Percentiles rank a stretch among this genome's conserved stretches.
These are phyloP conservation scores for Galaxias olidus DNA, from an alignment of 2,797 vertebrate genomes.

Conservation along the genomic window DNA sequence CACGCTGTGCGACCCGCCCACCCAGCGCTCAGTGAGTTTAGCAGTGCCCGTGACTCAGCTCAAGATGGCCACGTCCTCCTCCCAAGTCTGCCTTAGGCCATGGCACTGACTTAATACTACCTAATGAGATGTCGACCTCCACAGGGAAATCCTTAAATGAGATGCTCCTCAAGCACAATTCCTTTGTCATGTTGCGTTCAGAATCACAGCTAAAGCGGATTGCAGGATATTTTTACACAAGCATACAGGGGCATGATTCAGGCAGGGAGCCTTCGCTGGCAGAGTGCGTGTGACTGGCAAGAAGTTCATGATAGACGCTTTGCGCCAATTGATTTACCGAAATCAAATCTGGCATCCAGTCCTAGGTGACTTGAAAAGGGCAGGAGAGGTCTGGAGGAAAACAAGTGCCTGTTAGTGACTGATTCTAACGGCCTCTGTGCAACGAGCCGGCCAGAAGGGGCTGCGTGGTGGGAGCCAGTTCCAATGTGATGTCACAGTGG, in stretches of 20 bases:
- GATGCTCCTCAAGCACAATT: slow-evolving; percentile 23
- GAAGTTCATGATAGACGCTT: not conserved
- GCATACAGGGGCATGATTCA: not conserved
- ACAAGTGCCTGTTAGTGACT: too few relatives aligned
- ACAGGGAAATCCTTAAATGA: slow-evolving; percentile 18
- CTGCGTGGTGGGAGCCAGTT: too few relatives aligned
- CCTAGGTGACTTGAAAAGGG: slow-evolving; percentile 1
- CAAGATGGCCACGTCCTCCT: slow-evolving; percentile 31
- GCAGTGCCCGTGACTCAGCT: slow-evolving; percentile 42
- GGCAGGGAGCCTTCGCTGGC: slow-evolving; percentile 2
- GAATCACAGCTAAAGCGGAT: slow-evolving; percentile 1
- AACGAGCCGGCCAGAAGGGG: too few relatives aligned
- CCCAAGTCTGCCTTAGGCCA: slow-evolving; percentile 26
- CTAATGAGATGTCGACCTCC: slow-evolving; percentile 45
- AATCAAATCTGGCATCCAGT: slow-evolving; percentile 11
- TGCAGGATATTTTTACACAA: not conserved
- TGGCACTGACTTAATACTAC: slow-evolving; percentile 36
- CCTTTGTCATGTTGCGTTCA: slow-evolving; percentile 22
- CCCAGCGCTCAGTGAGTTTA: slow-evolving; percentile 19
- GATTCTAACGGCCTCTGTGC: too few relatives aligned
- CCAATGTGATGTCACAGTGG: slow-evolving; percentile 71
- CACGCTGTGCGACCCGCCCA: slow-evolving; percentile 35
- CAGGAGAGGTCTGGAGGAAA: too few relatives aligned
- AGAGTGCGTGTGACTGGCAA: slow-evolving; percentile 2
- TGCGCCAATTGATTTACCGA: not conserved